Conservation (phyloP, 1,140 invertebrate species). For the Hylaeus volcanicus region DNA sequence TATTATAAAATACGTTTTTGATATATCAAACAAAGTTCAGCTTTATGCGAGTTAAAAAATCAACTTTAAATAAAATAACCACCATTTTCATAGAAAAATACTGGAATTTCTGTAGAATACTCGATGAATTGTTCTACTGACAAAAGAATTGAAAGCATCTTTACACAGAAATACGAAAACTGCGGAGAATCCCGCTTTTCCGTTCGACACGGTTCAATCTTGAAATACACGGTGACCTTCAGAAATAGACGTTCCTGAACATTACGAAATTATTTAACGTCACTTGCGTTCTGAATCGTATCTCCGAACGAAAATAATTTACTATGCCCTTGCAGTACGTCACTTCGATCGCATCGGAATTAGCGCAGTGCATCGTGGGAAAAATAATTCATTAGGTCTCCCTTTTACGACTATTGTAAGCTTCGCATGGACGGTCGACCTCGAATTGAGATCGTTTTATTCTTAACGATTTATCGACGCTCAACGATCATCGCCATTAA, state of each 20-base stretch:
- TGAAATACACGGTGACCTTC: slow-evolving; percentile 2
- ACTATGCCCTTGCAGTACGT: slow-evolving; percentile 12
- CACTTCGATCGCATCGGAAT: slow-evolving; percentile 21
- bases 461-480: not conserved
- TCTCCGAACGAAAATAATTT: slow-evolving; percentile 24
- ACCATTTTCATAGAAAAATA: too few relatives aligned
- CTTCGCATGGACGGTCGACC: slow-evolving; percentile 5
- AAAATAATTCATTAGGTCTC: slow-evolving; percentile 35
- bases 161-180: too few relatives aligned
- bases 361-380: slow-evolving; percentile 19
- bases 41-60: too few relatives aligned
- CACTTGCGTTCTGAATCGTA: slow-evolving; percentile 10
- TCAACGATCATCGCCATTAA: not conserved
- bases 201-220: not conserved
- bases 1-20: too few relatives aligned
- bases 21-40: too few relatives aligned
- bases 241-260: slow-evolving; percentile 9
- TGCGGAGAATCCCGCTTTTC: not conserved
- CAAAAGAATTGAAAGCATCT: too few relatives aligned
- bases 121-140: too few relatives aligned
- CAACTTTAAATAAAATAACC: too few relatives aligned
- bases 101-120: too few relatives aligned
- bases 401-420: not conserved
- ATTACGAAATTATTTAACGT: slow-evolving; percentile 30
- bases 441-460: slow-evolving; percentile 12